These are phyloP conservation scores for Centruroides vittatus DNA, from an alignment of 1,140 invertebrate species.

Conservation along the genomic window DNA sequence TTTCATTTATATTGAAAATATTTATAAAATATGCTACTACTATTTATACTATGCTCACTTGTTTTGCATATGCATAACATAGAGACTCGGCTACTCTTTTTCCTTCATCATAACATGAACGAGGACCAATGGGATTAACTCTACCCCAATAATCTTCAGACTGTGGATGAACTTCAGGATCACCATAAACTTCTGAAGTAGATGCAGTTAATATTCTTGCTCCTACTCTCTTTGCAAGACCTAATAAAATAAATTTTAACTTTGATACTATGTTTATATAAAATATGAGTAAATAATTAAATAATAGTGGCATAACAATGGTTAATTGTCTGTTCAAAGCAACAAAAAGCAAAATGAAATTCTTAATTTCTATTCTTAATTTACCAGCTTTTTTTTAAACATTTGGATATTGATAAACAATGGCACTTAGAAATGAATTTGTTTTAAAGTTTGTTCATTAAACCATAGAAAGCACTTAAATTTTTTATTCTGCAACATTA, in stretches of 20 bases:
- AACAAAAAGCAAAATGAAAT: too few relatives aligned
- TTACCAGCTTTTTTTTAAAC: too few relatives aligned
- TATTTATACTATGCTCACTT: conserved; percentile 32
- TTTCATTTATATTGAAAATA: neutral
- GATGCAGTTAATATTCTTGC: conserved; percentile 91
- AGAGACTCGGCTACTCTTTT: conserved; percentile 94
- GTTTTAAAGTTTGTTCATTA: too few relatives aligned
- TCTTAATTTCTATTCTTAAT: too few relatives aligned
- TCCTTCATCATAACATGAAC: conserved; percentile 98
- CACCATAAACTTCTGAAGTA: conserved; percentile 96
- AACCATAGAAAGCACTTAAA: too few relatives aligned
- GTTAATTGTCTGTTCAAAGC: too few relatives aligned
- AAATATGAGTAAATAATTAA: too few relatives aligned
- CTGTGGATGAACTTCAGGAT: conserved; percentile 93
- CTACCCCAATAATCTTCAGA: conserved; percentile 95
- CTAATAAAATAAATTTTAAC: conserved; percentile 30
- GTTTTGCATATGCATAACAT: conserved; percentile 92
- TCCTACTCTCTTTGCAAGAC: conserved; percentile 80
- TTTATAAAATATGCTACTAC: neutral
- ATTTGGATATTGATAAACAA: too few relatives aligned
- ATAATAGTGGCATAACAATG: too few relatives aligned
- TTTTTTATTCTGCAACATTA: too few relatives aligned
- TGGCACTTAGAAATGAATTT: too few relatives aligned
- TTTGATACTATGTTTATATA: too few relatives aligned
- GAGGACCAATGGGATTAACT: conserved; percentile 87